Base-by-base conservation (phyloP, 2,797 vertebrate genomes). In the Coluber constrictor region DNA sequence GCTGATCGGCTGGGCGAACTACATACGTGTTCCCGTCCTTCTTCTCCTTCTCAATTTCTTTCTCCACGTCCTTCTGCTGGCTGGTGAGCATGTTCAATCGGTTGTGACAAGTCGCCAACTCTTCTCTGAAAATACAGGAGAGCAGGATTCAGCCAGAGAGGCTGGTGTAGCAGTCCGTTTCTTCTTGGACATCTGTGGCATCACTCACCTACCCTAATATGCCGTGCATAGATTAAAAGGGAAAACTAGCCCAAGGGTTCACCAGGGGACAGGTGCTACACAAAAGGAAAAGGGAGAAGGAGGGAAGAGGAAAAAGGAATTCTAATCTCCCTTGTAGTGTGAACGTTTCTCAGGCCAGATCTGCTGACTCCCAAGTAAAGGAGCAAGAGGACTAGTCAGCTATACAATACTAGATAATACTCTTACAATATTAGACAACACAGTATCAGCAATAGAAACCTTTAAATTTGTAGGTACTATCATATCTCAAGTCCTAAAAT, bases 1-100 rank as follows among this genome's bases (percentile, higher is more conserved):
- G 0, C 61, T 90, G 70, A 47, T 88, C 92, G 88, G 2, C 16
- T 96, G 94, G 92, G 60, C 89, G 29, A 74, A 86, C 47, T 86
- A 97, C 97, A 90, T 96, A 99, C 99, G 83, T 97, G 91, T 98
- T 98, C 87, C 97, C 96, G 87, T 95, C 96, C 60, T 96, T 95
- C 95, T 96, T 97, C 95, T 98, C 97, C 3, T 16, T 91, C 86
- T 97, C 93, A 1, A 98, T 97, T 94, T 98, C 96, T 2, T 54
- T 79, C 37, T 98, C 98, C 96, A 98, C 93, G 1, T 29, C 61
- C 37, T 96, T 96, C 96, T 98, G 98, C 95, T 98, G 97, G 91
- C 96, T 94, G 96, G 94, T 32, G 87, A 99, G 94, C 91, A 94
- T 93, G 86, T 96, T 89, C 27, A 98, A 96, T 94, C 95, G 97